Conservation (phyloP, 1,140 invertebrate species). For the Microplitis demolitor region DNA sequence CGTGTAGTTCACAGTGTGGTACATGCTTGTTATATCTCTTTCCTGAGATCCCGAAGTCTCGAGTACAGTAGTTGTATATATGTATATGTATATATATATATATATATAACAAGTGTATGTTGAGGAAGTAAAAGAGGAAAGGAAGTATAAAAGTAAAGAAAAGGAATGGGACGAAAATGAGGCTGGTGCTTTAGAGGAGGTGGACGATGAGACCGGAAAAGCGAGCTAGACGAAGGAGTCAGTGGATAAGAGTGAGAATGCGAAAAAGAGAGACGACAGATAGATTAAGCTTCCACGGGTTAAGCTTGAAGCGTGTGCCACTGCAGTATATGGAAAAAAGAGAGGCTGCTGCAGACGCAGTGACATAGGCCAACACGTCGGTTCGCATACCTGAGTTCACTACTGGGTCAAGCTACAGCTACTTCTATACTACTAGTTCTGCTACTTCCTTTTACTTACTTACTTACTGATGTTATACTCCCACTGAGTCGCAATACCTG, state of each 20-base stretch:
- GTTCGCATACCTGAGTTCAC: slow-evolving; percentile 11
- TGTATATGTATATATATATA: not conserved
- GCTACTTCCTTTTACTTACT: too few species aligned
- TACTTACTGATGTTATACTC: not conserved
- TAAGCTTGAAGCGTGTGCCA: not conserved
- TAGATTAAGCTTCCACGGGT: not conserved
- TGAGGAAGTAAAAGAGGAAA: too few species aligned
- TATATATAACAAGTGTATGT: too few species aligned
- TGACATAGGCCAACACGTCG: not conserved
- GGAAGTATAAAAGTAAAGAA: not conserved
- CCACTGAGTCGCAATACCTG: not conserved
- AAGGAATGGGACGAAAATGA: too few species aligned
- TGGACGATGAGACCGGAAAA: not conserved
- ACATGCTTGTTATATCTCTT: not conserved
- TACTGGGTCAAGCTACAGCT: slow-evolving; percentile 9
- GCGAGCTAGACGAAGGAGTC: not conserved
- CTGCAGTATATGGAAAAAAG: slow-evolving; percentile 1
- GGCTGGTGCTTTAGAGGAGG: too few species aligned
- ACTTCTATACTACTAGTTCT: not conserved
- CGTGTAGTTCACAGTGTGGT: slow-evolving; percentile 5
- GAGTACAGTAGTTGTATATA: not conserved
- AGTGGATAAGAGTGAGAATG: not conserved
- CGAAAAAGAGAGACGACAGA: not conserved
- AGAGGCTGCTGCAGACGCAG: not conserved
- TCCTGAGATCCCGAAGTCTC: not conserved